Conservation (phyloP, 2,797 vertebrate genomes). For the Phataginus tricuspis region DNA sequence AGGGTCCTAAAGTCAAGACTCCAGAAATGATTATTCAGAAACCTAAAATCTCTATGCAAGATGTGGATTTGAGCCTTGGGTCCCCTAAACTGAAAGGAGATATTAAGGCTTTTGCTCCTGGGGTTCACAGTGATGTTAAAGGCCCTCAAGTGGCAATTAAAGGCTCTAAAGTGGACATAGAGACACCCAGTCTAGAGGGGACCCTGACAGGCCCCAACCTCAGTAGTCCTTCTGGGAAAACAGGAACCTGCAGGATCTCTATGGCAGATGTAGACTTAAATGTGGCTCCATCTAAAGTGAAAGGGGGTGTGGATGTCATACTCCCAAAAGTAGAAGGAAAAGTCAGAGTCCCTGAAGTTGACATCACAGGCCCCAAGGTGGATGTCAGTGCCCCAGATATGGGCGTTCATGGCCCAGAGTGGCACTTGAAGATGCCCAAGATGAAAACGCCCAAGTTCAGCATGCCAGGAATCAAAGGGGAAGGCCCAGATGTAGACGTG, state of each 20-base stretch:
- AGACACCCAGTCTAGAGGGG: constrained; percentile 68
- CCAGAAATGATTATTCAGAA: constrained; percentile 79
- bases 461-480: constrained; percentile 67
- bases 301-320: constrained; percentile 78
- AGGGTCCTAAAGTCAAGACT: constrained; percentile 75
- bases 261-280: constrained; percentile 86
- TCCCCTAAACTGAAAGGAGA: constrained; percentile 79
- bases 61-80: constrained; percentile 83
- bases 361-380: constrained; percentile 71
- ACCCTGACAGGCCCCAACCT: constrained; percentile 79
- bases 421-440: constrained; percentile 80
- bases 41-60: constrained; percentile 85
- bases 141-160: constrained; percentile 75
- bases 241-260: constrained; percentile 76
- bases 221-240: constrained; percentile 61
- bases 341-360: constrained; percentile 75
- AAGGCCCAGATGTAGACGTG: constrained; percentile 44
- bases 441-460: constrained; percentile 83
- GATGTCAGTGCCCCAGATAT: constrained; percentile 28
- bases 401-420: constrained; percentile 50
- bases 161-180: constrained; percentile 71
- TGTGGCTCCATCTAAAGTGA: constrained; percentile 78
- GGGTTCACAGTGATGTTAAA: constrained; percentile 74
- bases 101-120: neutral
- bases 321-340: constrained; percentile 82